These are phyloP conservation scores for Unio delphinus DNA, from an alignment of 2,888 invertebrate species.

Conservation along the genomic window DNA sequence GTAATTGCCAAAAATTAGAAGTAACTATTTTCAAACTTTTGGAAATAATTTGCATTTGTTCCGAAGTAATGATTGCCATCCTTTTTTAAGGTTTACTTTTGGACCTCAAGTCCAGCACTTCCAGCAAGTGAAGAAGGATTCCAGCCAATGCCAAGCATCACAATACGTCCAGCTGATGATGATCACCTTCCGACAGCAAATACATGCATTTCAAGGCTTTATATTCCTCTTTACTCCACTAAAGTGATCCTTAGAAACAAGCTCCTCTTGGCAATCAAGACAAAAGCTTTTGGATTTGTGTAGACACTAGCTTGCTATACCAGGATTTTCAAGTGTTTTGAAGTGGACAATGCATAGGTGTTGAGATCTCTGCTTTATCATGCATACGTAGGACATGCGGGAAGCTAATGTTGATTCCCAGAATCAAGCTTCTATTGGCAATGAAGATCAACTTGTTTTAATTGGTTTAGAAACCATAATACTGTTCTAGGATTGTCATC, in stretches of 20 bases:
- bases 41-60: too few species aligned
- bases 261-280: slow-evolving; percentile 96
- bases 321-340: too few species aligned
- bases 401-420: background rate
- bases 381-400: too few species aligned
- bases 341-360: too few species aligned
- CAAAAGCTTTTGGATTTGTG: slow-evolving; percentile 99
- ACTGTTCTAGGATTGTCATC: too few species aligned
- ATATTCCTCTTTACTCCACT: slow-evolving; percentile 96
- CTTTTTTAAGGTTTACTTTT: slow-evolving; percentile 90
- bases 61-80: background rate
- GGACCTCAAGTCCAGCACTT: slow-evolving; percentile 99
- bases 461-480: background rate
- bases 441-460: background rate
- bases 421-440: background rate
- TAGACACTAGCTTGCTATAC: slow-evolving; percentile 18
- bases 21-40: too few species aligned
- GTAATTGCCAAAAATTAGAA: too few species aligned
- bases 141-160: slow-evolving; percentile 98
- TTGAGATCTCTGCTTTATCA: too few species aligned
- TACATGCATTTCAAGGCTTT: slow-evolving; percentile 98
- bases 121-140: slow-evolving; percentile 99
- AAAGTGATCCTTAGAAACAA: slow-evolving; percentile 88
- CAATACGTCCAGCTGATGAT: slow-evolving; percentile 97
- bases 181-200: slow-evolving; percentile 98